phyloP scores from a whole-genome alignment of 2,797 vertebrate genomes.

The Mus spretus region DNA sequence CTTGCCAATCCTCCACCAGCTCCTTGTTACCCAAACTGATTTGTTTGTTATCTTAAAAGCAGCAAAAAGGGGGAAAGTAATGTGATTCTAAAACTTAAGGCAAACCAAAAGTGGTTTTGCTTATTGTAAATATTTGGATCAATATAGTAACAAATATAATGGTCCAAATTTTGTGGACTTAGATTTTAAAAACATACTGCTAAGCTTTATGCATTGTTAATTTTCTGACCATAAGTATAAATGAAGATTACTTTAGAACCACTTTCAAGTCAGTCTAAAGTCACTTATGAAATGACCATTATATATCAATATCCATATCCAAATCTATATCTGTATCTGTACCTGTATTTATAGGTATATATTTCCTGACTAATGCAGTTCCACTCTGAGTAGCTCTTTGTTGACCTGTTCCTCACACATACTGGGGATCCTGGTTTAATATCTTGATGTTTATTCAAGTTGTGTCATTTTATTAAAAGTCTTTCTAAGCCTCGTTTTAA shows the following conservation, averaged over 20 bases:
- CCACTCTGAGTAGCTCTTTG: background rate
- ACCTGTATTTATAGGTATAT: background rate
- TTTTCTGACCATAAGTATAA: conserved; percentile 40
- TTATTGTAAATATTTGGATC: conserved; percentile 40
- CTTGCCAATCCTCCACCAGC: background rate
- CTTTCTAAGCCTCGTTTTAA: conserved; percentile 12
- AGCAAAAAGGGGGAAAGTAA: background rate
- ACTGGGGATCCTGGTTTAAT: background rate
- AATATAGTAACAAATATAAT: background rate
- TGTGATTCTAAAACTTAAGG: conserved; percentile 7
- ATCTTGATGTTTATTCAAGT: conserved; percentile 11
- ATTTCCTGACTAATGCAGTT: background rate
- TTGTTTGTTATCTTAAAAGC: conserved; percentile 47
- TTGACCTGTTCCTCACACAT: background rate
- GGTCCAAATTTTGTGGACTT: conserved; percentile 22
- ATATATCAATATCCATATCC: background rate
- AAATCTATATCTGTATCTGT: background rate
- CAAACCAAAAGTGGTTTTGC: background rate
- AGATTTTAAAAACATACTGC: conserved; percentile 26
- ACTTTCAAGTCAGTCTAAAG: conserved; percentile 2
- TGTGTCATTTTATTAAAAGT: conserved; percentile 28
- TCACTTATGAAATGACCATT: background rate
- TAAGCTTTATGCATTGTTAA: background rate
- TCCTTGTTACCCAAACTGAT: background rate
- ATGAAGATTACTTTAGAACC: background rate